Percentiles rank a stretch among this genome's conserved stretches.
These are phyloP conservation scores for Smutsia gigantea DNA, from an alignment of 2,797 vertebrate species.

Conservation along the genomic window DNA sequence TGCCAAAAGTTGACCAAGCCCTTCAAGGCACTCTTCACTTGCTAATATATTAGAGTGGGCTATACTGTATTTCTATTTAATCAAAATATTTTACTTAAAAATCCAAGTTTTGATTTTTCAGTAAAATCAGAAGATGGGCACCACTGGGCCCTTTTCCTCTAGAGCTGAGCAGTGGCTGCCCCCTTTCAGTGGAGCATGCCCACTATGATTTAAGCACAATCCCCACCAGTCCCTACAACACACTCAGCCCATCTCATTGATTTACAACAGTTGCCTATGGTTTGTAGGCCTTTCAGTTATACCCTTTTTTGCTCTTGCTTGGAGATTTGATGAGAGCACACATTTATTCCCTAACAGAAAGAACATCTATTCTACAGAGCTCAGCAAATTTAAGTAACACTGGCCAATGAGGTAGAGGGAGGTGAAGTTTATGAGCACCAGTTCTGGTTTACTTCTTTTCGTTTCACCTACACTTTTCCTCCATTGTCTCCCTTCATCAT, in stretches of 20 bases:
- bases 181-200: not conserved
- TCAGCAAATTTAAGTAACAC: constrained; percentile 38
- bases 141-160: not conserved
- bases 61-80: not conserved
- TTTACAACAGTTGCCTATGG: not conserved
- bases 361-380: not conserved
- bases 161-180: not conserved
- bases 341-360: not conserved
- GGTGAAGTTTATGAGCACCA: not conserved
- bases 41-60: not conserved
- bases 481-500: not conserved
- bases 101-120: not conserved
- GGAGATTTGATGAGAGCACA: not conserved
- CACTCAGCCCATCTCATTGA: not conserved
- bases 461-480: not conserved
- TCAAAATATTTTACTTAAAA: constrained; percentile 26
- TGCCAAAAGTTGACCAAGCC: not conserved
- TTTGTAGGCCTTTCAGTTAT: not conserved
- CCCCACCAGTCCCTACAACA: not conserved
- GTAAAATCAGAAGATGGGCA: not conserved
- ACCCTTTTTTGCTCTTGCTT: not conserved
- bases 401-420: not conserved
- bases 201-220: not conserved
- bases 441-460: constrained; percentile 34
- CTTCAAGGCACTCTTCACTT: not conserved